phyloP scores from a whole-genome alignment of 2,113 vertebrate species.

The Gallinago undulata region DNA sequence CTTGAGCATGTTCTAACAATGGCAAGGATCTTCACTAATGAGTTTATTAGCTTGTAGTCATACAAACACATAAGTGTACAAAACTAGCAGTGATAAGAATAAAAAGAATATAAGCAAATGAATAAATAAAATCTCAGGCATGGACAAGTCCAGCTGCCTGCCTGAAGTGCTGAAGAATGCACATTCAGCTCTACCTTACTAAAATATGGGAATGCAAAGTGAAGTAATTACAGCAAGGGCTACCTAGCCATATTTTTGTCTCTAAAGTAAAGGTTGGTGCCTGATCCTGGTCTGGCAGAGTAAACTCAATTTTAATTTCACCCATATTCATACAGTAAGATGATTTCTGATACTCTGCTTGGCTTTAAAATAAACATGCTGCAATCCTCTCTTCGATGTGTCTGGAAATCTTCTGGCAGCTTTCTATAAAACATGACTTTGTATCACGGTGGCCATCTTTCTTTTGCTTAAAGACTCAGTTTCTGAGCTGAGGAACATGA shows the following conservation, averaged over 20 bases:
- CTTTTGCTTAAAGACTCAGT: background rate
- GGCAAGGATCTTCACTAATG: background rate
- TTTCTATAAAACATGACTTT: background rate
- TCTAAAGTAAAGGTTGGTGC: background rate
- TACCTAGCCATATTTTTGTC: background rate
- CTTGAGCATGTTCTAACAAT: background rate
- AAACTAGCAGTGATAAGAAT: background rate
- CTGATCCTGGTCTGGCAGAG: background rate
- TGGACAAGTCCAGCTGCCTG: background rate
- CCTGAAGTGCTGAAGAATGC: background rate
- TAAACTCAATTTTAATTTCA: background rate
- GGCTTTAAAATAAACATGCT: background rate
- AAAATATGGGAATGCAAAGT: background rate
- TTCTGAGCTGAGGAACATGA: background rate
- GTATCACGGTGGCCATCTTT: background rate
- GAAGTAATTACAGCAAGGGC: background rate
- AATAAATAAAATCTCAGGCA: background rate
- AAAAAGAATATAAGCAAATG: background rate
- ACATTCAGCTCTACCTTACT: background rate
- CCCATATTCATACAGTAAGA: background rate
- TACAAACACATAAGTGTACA: background rate
- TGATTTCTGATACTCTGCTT: background rate
- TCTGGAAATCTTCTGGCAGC: background rate
- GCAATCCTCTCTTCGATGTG: background rate
- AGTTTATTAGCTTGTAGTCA: background rate